Evolutionary conservation across 2,797 vertebrate species (phyloP), one percentile per base, ranked within the genome.

Genomic region (Macropodus opercularis): DNA sequence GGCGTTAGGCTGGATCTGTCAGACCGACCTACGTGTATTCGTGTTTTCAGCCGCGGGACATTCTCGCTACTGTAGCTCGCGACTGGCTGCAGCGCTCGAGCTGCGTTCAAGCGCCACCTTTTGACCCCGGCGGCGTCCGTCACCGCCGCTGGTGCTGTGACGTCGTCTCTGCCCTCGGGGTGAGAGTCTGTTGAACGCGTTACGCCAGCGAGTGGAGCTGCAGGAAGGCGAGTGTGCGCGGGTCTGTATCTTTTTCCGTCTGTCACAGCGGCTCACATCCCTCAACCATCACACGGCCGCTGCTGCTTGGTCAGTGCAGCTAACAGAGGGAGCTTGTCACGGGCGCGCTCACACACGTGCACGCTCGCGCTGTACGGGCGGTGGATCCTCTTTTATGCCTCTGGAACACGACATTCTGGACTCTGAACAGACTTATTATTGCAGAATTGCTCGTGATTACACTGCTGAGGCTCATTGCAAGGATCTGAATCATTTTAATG

Each of bases 231-330:
- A 29, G 35, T 11, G 13, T 27, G 21, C 34, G 38, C 21, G 34
- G 22, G 12, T n/a, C 52, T 21, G 10, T 14, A 35, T 40, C 24
- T 55, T 49, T 60, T 41, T 44, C 35, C 15, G 40, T 77, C 63
- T 74, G 72, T 85, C 80, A 69, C 44, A 64, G n/a, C 19, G 38
- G 51, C 57, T 85, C 76, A 70, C 52, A 68, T 76, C 63, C 11
- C 21, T 74, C 65, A 43, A 17, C 49, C 65, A 32, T 75, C 70
- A 74, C 63, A 62, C 54, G 34, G 47, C 53, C 27, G 36, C 60
- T 15, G 36, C 29, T 27, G 42, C 47, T 75, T 55, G 22, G 56
- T 69, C 57, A 36, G 49, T 60, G 64, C 75, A 55, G 69, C 32
- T 46, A 76, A 77, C 79, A 84, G 59, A 80, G 40, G 62, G 60